These are phyloP conservation scores for Rhagium mordax DNA, from an alignment of 2,888 invertebrate species.

Conservation along the genomic window DNA sequence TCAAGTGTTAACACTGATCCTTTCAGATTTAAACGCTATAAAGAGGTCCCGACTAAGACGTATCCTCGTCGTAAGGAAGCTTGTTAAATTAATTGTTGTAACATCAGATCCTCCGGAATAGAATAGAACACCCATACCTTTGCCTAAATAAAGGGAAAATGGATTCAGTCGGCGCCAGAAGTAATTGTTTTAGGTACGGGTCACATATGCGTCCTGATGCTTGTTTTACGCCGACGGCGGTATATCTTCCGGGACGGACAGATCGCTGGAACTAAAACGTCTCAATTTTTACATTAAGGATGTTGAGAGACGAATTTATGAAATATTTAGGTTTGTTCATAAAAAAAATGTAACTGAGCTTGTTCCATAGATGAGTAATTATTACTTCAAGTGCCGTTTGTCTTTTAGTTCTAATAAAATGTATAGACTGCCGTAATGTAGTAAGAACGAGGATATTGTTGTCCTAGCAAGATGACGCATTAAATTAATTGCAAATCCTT, in stretches of 20 bases:
- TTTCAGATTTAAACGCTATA: slow-evolving; percentile 46
- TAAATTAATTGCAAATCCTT: no score
- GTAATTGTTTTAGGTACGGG: neutral
- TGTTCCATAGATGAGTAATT: neutral
- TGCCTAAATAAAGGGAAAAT: neutral
- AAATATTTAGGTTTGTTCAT: neutral
- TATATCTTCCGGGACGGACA: neutral
- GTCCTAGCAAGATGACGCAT: no score
- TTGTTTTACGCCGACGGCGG: neutral
- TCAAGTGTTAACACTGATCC: slow-evolving; percentile 52
- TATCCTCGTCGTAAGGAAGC: slow-evolving; percentile 4
- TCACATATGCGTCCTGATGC: no score
- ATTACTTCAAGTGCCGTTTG: neutral
- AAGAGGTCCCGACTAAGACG: slow-evolving; percentile 33
- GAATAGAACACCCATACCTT: neutral
- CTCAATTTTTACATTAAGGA: no score
- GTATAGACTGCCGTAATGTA: no score
- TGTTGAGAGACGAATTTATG: no score
- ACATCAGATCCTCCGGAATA: neutral
- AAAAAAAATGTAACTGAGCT: neutral
- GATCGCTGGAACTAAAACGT: neutral
- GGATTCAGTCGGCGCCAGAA: neutral
- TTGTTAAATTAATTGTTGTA: slow-evolving; percentile 24
- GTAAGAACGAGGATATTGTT: no score
- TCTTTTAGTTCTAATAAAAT: no score